Evolutionary conservation across 2,797 vertebrate species (phyloP), one percentile per base, ranked within the genome.

Genomic region (Siniperca scherzeri): DNA sequence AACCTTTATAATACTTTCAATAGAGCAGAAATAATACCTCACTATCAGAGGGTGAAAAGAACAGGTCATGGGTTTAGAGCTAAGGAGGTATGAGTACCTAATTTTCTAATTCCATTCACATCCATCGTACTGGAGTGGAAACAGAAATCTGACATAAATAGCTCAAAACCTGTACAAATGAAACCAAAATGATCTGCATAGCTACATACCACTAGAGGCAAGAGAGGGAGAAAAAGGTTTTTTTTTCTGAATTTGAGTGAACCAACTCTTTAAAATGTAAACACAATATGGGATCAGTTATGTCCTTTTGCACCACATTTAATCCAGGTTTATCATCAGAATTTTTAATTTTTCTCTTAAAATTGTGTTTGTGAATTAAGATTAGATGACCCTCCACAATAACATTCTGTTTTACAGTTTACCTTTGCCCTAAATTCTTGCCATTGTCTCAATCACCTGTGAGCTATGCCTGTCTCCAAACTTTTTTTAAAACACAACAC

Each of bases 1-100:
- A 86, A 64, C 40, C 67, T 61, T 66, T 50, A 40, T 33, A 70
- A 78, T 59, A 11, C 52, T 21, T 78, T 68, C 48, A 30, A 44
- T n/a, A 60, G 44, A 73, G 70, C 59, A 74, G 64, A 64, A 38
- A 76, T 60, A 69, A 70, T 46, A 67, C 59, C 62, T 56, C 1
- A 0, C 12, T 27, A 17, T 25, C 30, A 68, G 30, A 68, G 11
- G 25, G 53, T 30, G 56, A 60, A 73, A 73, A n/a, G 56, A 72
- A 46, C 68, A 46, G 48, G 55, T 48, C n/a, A 52, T 27, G 38
- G 22, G 27, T 70, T 56, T 12, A 70, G 12, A 65, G 64, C 19
- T 40, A 21, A 68, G 46, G 40, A 55, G 25, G 16, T 16, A 25
- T 60, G 50, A 30, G 44, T 25, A 50, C 21, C 7, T n/a, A 1